These are phyloP conservation scores for Vesta saturnalis DNA, from an alignment of 2,888 invertebrate genomes.

Conservation along the genomic window DNA sequence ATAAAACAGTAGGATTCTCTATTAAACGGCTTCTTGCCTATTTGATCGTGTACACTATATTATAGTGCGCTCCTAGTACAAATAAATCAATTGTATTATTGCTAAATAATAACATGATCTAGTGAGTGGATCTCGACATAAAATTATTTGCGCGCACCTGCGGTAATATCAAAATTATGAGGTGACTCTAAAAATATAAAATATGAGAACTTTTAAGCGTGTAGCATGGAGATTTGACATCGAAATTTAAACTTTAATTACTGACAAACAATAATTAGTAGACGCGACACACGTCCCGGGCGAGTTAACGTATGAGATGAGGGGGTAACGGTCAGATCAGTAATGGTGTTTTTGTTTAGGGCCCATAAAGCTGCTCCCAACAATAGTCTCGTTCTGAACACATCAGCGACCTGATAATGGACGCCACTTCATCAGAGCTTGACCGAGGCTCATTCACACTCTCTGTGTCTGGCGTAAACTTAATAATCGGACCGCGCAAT, in stretches of 20 bases:
- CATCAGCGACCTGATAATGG: slow-evolving; percentile 56
- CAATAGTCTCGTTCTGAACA: slow-evolving; percentile 55
- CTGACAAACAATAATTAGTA: slow-evolving; percentile 35
- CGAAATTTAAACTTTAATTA: slow-evolving; percentile 21
- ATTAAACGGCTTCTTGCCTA: slow-evolving; percentile 55
- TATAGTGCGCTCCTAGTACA: slow-evolving; percentile 49
- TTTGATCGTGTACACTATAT: slow-evolving; percentile 55
- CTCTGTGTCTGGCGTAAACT: slow-evolving; percentile 8
- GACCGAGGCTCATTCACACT: slow-evolving; percentile 48
- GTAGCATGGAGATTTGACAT: slow-evolving; percentile 20
- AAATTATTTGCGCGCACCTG: slow-evolving; percentile 50
- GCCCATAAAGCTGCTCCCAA: slow-evolving; percentile 56
- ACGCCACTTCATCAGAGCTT: slow-evolving; percentile 52
- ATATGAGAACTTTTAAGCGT: no score
- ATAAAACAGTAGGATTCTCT: slow-evolving; percentile 59
- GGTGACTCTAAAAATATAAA: slow-evolving; percentile 11
- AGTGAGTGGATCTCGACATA: slow-evolving; percentile 46
- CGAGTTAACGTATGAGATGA: slow-evolving; percentile 39
- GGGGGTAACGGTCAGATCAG: slow-evolving; percentile 48
- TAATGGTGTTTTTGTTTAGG: slow-evolving; percentile 60
- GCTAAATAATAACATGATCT: slow-evolving; percentile 54
- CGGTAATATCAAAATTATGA: no score
- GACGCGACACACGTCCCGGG: slow-evolving; percentile 35
- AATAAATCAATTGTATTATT: slow-evolving; percentile 56
- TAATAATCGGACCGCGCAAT: background rate